These are phyloP conservation scores for Geopemphigus sp. DNA, from an alignment of 1,140 invertebrate species.

Conservation along the genomic window DNA sequence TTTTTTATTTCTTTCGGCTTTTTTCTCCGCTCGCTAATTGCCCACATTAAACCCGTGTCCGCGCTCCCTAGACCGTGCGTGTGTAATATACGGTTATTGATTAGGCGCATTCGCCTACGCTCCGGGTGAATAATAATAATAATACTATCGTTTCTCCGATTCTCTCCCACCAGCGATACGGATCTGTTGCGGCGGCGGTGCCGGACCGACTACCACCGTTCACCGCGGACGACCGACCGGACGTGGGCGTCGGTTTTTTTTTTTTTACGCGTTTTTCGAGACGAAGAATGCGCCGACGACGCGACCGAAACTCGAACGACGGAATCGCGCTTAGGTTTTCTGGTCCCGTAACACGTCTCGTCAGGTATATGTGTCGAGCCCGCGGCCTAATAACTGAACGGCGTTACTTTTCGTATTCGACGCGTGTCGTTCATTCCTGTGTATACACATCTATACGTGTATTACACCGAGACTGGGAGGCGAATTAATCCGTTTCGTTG, in stretches of 20 bases:
- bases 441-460: too few relatives aligned
- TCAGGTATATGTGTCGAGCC: too few relatives aligned
- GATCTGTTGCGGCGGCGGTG: too few relatives aligned
- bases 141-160: slow-evolving; percentile 3
- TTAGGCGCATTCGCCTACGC: slow-evolving; percentile 28
- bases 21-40: slow-evolving; percentile 37
- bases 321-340: background rate
- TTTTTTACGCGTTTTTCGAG: too few relatives aligned
- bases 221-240: background rate
- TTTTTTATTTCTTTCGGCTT: slow-evolving; percentile 16
- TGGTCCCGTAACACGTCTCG: background rate
- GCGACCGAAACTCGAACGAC: background rate
- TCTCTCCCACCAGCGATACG: slow-evolving; percentile 29
- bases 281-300: background rate
- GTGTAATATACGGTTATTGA: slow-evolving; percentile 29
- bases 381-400: too few relatives aligned
- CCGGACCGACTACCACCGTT: slow-evolving; percentile 41
- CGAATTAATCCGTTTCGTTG: too few relatives aligned
- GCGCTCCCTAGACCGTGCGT: too few relatives aligned
- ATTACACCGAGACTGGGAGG: too few relatives aligned
- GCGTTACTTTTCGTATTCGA: too few relatives aligned
- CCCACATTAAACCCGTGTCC: slow-evolving; percentile 32
- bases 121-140: slow-evolving; percentile 33
- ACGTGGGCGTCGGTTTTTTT: slow-evolving; percentile 26
- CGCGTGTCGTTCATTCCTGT: too few relatives aligned